Evolutionary conservation across 2,113 vertebrate species (phyloP), one percentile per base, ranked within the genome.

Genomic region (Camelus dromedarius): DNA sequence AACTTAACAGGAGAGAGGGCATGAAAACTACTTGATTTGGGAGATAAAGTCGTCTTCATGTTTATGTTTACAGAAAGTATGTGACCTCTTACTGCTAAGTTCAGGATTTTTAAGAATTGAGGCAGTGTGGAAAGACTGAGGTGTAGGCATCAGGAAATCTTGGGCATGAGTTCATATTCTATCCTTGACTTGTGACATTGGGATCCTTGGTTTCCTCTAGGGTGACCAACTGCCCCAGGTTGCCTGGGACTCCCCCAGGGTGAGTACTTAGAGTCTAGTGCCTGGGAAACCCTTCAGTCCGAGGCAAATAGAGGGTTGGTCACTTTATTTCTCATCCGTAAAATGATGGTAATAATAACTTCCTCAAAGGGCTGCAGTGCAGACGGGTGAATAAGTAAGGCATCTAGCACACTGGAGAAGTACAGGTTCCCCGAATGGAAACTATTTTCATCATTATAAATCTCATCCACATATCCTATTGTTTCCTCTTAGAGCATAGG

Each of bases 401-500:
- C 56, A 82, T 85, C 48, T 46, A 80, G 24, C n/a, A 48, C n/a
- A 58, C 38, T 46, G 5, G 20, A 96, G 42, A 79, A 93, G 58
- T 75, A 12, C 20, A 75, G 84, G 15, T 7, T 67, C 35, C 50
- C 85, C 93, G 70, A 85, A 86, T 94, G 85, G 77, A 32, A 97
- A 75, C 81, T 48, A 67, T 93, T 89, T 91, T 58, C 52, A 54
- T 93, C 81, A 82, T 89, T 42, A 62, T 46, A 89, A 73, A 92
- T 92, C 96, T 96, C 89, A 91, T 56, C 64, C 64, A 28, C 46
- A 62, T 94, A 82, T 94, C 81, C 82, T 90, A 58, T 85, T 60
- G 77, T 79, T 85, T 97, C 56, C 50, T 91, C 52, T 89, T 66
- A 91, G 73, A 95, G 69, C 58, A 38, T 4, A 73, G 30, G 14